Evolutionary conservation across 92 coral and sea anemone species (phyloP), one percentile per base, ranked within the genome.

Genomic region (Porites evermanni): DNA sequence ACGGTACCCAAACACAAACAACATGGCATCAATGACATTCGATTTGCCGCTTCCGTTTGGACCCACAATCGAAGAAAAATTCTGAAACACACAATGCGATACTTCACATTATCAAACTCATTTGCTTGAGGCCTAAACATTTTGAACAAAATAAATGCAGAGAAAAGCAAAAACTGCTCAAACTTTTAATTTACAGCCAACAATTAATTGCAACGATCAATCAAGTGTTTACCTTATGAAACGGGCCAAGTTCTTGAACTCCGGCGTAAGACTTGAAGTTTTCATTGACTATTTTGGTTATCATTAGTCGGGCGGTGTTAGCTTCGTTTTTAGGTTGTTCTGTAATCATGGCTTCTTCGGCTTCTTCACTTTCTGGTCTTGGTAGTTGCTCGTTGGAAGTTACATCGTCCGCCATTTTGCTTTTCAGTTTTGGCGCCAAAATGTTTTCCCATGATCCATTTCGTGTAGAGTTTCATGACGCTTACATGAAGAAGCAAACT

Each of bases 11-110:
- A 97, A 97, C 72, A 97, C 99, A 77, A 97, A 97, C 83, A 97
- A 86, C 99, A 97, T 97, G 2, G 99, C 98, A 73, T 97, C 99
- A 74, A 95, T 95, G 17, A 97, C 99, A 72, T 97, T 95, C 54
- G 99, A 97, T 91, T 97, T 97, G 3, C 99, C 99, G 80, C 99
- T 97, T 64, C 99, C 99, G 77, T 96, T 96, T 61, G 99, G 99
- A 24, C 99, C 99, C 87, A 96, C 99, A 84, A 96, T 96, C 56
- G 99, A 96, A 16, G 99, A 95, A 84, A 96, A 96, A 69, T 95
- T 95, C 99, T 96, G 95, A 16, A 79, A 76, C 60, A 60, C 23
- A 75, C 7, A 16, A 63, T 56, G 7, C 61, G 17, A 11, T 56
- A 56, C 13, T 2, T 21, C 47, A 69, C 18, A 24, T 21, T 5